Percentiles rank a stretch among this genome's conserved stretches.
phyloP scores from a whole-genome alignment of 92 coral and sea anemone genomes.

The Blastomussa wellsi region DNA sequence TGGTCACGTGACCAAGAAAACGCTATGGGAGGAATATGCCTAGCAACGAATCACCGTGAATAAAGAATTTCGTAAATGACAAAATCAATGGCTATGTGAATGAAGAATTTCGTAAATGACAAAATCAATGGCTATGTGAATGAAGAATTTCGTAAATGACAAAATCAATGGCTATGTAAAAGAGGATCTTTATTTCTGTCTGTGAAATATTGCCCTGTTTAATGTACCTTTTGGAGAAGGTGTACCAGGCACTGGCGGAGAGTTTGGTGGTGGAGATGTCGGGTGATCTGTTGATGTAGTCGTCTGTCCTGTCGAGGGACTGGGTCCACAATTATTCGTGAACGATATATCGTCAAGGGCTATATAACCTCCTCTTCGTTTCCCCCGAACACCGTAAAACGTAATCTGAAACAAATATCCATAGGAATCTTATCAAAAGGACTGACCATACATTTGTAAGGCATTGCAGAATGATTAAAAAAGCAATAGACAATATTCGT shows the following conservation, averaged over 20 bases:
- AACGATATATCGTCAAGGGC: constrained; percentile 66
- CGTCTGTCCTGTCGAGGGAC: constrained; percentile 32
- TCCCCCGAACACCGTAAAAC: constrained; percentile 52
- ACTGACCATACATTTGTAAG: not conserved
- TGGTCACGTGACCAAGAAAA: no score
- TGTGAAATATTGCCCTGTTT: not conserved
- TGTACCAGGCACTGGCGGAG: constrained; percentile 37
- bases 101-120: no score
- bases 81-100: no score
- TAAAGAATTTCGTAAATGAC: no score
- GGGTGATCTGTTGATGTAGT: constrained; percentile 36
- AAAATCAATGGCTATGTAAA: no score
- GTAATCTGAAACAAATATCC: constrained; percentile 32
- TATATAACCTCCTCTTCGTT: constrained; percentile 12
- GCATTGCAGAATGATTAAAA: no score
- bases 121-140: no score
- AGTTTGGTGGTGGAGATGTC: constrained; percentile 35
- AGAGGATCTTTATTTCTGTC: no score
- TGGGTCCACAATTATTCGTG: constrained; percentile 29
- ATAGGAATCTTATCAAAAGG: not conserved
- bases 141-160: no score
- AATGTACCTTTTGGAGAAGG: constrained; percentile 10
- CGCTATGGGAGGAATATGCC: no score
- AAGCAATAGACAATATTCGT: no score
- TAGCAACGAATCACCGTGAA: no score